Evolutionary conservation across 2,888 invertebrate genomes (phyloP).

Genomic region (Agapetus fuscipes): DNA sequence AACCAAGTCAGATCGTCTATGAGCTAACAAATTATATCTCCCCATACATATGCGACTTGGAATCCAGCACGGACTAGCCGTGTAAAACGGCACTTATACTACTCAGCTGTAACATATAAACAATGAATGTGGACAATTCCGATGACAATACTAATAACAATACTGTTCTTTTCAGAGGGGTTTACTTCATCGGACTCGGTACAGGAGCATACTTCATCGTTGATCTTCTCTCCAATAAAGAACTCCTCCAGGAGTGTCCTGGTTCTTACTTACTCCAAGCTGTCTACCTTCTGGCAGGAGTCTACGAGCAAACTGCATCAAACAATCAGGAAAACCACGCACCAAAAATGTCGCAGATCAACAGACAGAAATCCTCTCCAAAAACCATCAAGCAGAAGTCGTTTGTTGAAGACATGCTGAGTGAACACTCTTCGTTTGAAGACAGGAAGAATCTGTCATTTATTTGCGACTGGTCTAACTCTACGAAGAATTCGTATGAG

Average conservation of each 20-base stretch:
- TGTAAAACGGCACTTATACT: no score
- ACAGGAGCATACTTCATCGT: conserved; percentile 54
- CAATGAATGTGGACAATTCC: no score
- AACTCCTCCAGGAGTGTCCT: conserved; percentile 10
- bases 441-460: conserved; percentile 12
- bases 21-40: no score
- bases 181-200: conserved; percentile 53
- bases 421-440: conserved; percentile 8
- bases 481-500: background rate
- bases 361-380: background rate
- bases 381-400: background rate
- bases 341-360: background rate
- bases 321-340: background rate
- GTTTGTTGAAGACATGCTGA: conserved; percentile 8
- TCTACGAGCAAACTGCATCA: conserved; percentile 38
- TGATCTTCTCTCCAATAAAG: conserved; percentile 34
- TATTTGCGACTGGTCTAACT: conserved; percentile 9
- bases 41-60: no score
- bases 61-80: no score
- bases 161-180: conserved; percentile 32
- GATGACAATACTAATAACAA: no score
- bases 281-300: conserved; percentile 46
- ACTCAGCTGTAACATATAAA: no score
- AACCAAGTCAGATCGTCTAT: no score
- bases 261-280: conserved; percentile 32